phyloP scores from a whole-genome alignment of 2,113 vertebrate genomes.

The Pedetes capensis region DNA sequence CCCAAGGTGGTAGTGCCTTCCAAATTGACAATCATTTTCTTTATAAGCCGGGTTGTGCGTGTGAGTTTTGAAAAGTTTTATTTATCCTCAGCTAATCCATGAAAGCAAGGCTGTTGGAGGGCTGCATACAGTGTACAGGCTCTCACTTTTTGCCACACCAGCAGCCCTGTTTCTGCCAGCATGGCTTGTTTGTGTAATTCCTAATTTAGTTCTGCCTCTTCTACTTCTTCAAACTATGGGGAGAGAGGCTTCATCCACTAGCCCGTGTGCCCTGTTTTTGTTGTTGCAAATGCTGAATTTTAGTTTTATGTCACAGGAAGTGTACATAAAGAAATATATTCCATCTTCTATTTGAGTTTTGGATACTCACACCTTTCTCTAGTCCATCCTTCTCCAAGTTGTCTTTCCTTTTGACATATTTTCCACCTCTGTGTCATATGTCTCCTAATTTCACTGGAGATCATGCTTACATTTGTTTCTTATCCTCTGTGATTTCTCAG shows the following conservation, averaged over 20 bases:
- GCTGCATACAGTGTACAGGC: not conserved
- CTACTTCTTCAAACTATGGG: conserved; percentile 13
- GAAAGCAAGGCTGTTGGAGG: not conserved
- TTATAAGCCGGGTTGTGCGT: not conserved
- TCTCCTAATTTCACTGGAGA: conserved; percentile 18
- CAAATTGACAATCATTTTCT: not conserved
- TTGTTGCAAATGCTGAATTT: conserved; percentile 37
- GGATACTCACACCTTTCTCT: not conserved
- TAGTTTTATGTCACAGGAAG: conserved; percentile 7
- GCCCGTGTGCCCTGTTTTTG: not conserved
- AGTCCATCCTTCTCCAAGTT: not conserved
- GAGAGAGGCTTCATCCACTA: not conserved
- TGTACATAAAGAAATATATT: not conserved
- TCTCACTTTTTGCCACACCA: not conserved
- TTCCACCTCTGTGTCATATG: not conserved
- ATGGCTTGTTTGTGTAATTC: conserved; percentile 38
- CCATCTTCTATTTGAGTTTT: not conserved
- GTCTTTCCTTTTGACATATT: not conserved
- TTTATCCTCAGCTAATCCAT: not conserved
- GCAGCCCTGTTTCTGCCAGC: conserved; percentile 7
- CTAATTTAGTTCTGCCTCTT: conserved; percentile 47
- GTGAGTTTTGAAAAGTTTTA: not conserved
- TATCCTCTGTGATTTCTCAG: conserved; percentile 8
- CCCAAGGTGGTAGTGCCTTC: not conserved
- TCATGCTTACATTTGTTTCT: conserved; percentile 1